Evolutionary conservation across 2,888 invertebrate species (phyloP), one percentile per base, ranked within the genome.

Genomic region (Drosophila austrosaltans): DNA sequence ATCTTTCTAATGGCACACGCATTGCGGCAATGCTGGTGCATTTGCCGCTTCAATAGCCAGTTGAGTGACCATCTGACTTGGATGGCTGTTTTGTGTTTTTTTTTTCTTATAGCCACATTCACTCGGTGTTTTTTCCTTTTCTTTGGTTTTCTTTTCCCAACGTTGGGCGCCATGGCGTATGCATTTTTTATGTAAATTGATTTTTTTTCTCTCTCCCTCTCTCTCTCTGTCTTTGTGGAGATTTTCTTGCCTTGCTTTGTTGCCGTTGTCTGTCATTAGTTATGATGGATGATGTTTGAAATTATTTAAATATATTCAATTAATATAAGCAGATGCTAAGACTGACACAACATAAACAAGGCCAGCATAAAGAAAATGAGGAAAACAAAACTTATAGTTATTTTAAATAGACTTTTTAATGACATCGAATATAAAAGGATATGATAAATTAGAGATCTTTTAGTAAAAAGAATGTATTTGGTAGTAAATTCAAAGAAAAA

Each of bases 281-380:
- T 82, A 82, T 87, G 83, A 84, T 77, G 68, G 82, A 87, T 76
- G 78, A 64, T 71, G 78, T 65, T 85, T 54, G 60, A 72, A 79
- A 85, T 82, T 85, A 87, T 84, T 84, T 80, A 84, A 84, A 84
- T 87, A 80, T 85, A 87, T 85, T 85, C 86, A 82, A 84, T 84
- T 84, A 87, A 77, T 79, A 66, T 64, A 64, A 66, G 69, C 71
- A 71, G 75, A 72, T 67, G 65, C 22, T 48, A 25, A 25, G 53
- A 5, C 64, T 39, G 62, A 63, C 82, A 79, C 72, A 57, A 66
- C 64, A 62, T 72, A 81, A 79, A 73, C 76, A 73, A 64, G 22
- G 5, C 57, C 56, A 25, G 2, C 0, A 57, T 16, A 10, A 10
- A 6, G 4, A 30, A 36, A 32, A 36, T 12, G 44, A 70, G 32